Conservation (phyloP, 2,113 vertebrate species). For the Mustela nigripes region DNA sequence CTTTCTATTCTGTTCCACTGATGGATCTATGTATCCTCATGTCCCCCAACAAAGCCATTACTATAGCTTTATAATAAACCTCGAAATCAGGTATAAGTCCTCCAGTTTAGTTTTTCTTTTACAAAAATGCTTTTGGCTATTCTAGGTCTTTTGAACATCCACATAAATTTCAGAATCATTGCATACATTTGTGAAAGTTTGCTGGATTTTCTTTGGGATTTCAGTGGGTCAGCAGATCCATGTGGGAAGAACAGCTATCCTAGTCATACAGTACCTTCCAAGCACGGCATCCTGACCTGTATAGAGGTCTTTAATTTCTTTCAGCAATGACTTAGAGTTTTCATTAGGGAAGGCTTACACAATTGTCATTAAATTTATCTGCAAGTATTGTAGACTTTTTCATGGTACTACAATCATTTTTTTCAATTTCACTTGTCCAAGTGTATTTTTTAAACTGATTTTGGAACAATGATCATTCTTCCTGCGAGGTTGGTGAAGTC, state of each 20-base stretch:
- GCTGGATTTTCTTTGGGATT: not conserved
- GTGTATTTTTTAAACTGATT: not conserved
- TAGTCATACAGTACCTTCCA: not conserved
- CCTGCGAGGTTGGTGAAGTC: not conserved
- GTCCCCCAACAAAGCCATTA: not conserved
- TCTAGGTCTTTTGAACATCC: not conserved
- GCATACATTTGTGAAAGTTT: not conserved
- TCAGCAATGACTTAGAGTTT: not conserved
- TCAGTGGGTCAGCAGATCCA: not conserved
- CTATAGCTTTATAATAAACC: not conserved
- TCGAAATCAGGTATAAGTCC: not conserved
- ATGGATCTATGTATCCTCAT: not conserved
- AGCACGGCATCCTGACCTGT: not conserved
- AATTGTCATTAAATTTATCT: not conserved
- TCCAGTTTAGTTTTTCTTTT: not conserved
- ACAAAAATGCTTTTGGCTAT: not conserved
- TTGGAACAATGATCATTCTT: not conserved
- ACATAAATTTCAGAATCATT: not conserved
- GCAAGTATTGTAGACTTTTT: not conserved
- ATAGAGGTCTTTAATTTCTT: not conserved
- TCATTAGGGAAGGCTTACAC: not conserved
- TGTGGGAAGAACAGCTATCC: not conserved
- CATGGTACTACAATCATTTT: not conserved
- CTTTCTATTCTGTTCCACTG: not conserved
- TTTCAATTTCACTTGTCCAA: not conserved